Evolutionary conservation across 2,113 vertebrate genomes (phyloP).

Genomic region (Otis tarda): DNA sequence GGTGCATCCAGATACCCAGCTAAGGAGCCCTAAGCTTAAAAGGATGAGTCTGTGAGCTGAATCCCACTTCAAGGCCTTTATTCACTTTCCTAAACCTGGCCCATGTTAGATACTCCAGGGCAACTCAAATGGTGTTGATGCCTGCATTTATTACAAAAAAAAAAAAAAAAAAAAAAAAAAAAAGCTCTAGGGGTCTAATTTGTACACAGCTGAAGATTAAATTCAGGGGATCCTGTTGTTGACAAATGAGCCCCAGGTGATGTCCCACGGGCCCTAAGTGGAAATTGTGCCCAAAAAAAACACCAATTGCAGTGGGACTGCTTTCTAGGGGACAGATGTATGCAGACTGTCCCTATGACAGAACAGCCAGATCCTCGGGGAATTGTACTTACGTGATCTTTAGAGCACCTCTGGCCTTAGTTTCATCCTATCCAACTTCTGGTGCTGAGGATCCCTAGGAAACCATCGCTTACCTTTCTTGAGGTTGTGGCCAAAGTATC

Average conservation of each 20-base stretch:
- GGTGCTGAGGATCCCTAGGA: not conserved
- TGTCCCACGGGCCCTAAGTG: not conserved
- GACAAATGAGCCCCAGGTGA: constrained; percentile 16
- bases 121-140: not conserved
- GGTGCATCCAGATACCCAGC: not conserved
- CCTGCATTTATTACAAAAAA: not conserved
- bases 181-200: constrained; percentile 14
- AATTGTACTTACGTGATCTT: not conserved
- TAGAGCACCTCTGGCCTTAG: not conserved
- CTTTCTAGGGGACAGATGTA: not conserved
- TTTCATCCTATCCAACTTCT: not conserved
- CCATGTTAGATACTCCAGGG: not conserved
- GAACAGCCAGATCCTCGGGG: not conserved
- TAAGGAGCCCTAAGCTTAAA: not conserved
- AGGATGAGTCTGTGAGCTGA: not conserved
- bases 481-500: not conserved
- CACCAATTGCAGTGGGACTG: not conserved
- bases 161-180: not conserved
- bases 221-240: constrained; percentile 8
- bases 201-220: not conserved
- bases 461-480: not conserved
- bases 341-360: not conserved
- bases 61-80: not conserved
- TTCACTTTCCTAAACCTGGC: not conserved
- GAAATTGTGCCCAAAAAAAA: not conserved